Evolutionary conservation across 2,113 vertebrate genomes (phyloP).

Genomic region (Mus pahari): DNA sequence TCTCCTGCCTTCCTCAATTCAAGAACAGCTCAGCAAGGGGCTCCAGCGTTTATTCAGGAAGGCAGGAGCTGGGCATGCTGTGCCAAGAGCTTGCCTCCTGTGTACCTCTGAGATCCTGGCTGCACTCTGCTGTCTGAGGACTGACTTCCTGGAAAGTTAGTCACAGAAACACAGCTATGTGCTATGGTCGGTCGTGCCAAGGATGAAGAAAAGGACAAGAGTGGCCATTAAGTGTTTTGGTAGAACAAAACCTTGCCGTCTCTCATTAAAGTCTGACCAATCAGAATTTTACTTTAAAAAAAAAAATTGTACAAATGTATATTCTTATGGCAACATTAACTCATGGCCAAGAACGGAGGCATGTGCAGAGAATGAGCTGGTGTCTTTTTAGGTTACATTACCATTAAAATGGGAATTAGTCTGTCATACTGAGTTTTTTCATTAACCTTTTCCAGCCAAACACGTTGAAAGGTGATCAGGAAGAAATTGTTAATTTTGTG

Average conservation of each 20-base stretch:
- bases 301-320: constrained; percentile 90
- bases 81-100: not conserved
- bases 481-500: constrained; percentile 99
- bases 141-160: not conserved
- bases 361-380: constrained; percentile 85
- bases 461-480: constrained; percentile 97
- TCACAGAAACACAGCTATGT: not conserved
- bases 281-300: constrained; percentile 88
- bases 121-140: not conserved
- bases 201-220: not conserved
- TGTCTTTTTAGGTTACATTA: constrained; percentile 92
- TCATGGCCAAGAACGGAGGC: constrained; percentile 87
- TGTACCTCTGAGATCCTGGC: not conserved
- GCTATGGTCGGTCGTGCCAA: not conserved
- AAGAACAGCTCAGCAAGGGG: not conserved
- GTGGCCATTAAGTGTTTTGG: not conserved
- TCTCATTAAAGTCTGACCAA: constrained; percentile 89
- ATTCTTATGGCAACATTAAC: constrained; percentile 85
- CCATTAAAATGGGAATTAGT: constrained; percentile 98
- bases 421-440: constrained; percentile 97
- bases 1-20: not conserved
- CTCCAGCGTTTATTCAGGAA: not conserved
- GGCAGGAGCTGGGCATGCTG: not conserved
- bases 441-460: constrained; percentile 98
- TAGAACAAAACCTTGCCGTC: not conserved